Conservation (phyloP, 1,140 invertebrate species). For the Drosophila kikkawai region DNA sequence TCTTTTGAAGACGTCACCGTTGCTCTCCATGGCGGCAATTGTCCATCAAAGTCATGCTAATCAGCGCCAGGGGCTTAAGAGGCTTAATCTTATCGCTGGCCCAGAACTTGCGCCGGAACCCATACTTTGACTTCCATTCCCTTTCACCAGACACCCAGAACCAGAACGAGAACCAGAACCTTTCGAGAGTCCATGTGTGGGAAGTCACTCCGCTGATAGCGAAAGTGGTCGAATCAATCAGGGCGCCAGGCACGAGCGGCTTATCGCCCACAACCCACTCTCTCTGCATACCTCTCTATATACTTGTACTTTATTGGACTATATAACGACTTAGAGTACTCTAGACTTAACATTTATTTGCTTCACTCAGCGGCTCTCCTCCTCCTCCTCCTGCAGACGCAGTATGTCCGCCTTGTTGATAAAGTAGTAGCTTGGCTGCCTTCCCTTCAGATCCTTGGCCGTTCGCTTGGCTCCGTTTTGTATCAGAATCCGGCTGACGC, state of each 20-base stretch:
- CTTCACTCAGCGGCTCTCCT: slow-evolving; percentile 84
- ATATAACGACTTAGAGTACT: slow-evolving; percentile 57
- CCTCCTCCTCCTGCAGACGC: slow-evolving; percentile 93
- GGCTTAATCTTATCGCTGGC: slow-evolving; percentile 46
- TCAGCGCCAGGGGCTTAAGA: slow-evolving; percentile 15
- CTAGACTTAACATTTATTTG: slow-evolving; percentile 34
- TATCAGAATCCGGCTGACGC: slow-evolving; percentile 91
- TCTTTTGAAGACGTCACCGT: slow-evolving; percentile 36
- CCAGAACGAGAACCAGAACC: not conserved
- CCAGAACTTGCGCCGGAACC: slow-evolving; percentile 8
- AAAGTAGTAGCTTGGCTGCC: slow-evolving; percentile 96
- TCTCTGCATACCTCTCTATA: not conserved
- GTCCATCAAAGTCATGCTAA: slow-evolving; percentile 19
- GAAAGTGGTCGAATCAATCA: slow-evolving; percentile 22
- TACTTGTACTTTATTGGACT: slow-evolving; percentile 58
- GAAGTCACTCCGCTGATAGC: slow-evolving; percentile 23
- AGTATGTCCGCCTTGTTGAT: slow-evolving; percentile 95
- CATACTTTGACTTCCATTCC: not conserved
- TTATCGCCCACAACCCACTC: not conserved
- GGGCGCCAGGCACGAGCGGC: slow-evolving; percentile 26
- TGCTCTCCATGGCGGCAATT: not conserved
- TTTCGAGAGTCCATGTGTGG: not conserved
- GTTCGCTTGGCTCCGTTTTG: slow-evolving; percentile 92
- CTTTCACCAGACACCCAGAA: slow-evolving; percentile 1
- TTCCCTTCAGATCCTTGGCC: slow-evolving; percentile 93